Evolutionary conservation across 2,113 vertebrate genomes (phyloP).

Genomic region (Caracal caracal): DNA sequence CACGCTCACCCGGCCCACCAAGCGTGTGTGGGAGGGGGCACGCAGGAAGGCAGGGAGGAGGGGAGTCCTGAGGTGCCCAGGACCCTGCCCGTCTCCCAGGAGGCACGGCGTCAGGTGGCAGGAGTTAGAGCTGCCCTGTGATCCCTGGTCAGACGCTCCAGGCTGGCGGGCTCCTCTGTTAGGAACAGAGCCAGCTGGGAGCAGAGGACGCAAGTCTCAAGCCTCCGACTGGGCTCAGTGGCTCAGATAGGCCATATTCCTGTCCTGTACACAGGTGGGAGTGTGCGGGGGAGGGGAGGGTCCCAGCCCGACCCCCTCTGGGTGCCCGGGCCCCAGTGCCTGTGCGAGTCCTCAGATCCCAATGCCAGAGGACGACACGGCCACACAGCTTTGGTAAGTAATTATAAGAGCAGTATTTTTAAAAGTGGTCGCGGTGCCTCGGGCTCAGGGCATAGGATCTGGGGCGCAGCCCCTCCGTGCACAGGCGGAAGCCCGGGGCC

Average conservation of each 20-base stretch:
- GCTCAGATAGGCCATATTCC: neutral
- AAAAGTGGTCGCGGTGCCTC: neutral
- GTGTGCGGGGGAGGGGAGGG: fast-evolving
- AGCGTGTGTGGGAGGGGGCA: no score
- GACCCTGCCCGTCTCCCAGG: fast-evolving
- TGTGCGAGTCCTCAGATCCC: fast-evolving
- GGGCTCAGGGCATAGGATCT: neutral
- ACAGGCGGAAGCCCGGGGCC: neutral
- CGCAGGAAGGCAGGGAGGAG: neutral
- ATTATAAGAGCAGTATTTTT: constrained; percentile 22
- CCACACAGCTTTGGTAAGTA: constrained; percentile 39
- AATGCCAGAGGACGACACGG: neutral
- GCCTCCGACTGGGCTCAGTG: neutral
- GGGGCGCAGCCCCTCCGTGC: neutral
- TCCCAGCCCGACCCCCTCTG: neutral
- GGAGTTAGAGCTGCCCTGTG: neutral
- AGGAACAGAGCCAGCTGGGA: no score
- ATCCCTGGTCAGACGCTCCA: fast-evolving
- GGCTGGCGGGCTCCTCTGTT: neutral
- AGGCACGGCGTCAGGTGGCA: neutral
- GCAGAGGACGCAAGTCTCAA: neutral
- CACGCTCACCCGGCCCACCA: neutral
- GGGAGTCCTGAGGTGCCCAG: neutral
- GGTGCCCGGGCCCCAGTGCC: neutral
- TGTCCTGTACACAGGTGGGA: neutral